Evolutionary conservation across 1,140 invertebrate genomes (phyloP).

Genomic region (Hycleus cichorii): DNA sequence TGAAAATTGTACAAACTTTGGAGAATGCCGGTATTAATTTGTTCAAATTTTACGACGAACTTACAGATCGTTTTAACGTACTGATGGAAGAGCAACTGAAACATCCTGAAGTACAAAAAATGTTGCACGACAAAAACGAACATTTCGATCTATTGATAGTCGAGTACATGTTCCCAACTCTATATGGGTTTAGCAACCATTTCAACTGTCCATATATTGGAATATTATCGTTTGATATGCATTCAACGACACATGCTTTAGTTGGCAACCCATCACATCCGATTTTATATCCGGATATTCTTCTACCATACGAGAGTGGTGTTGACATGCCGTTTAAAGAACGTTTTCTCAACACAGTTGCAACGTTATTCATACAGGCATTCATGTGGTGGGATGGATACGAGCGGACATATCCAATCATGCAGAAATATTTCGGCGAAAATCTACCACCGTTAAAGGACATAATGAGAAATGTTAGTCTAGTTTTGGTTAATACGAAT

Average conservation of each 20-base stretch:
- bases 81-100: slow-evolving; percentile 16
- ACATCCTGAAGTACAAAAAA: slow-evolving; percentile 28
- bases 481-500: slow-evolving; percentile 35
- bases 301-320: slow-evolving; percentile 15
- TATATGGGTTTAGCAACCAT: slow-evolving; percentile 29
- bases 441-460: slow-evolving; percentile 25
- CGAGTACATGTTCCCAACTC: slow-evolving; percentile 28
- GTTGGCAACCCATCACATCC: slow-evolving; percentile 36
- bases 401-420: slow-evolving; percentile 19
- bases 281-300: slow-evolving; percentile 30
- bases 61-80: slow-evolving; percentile 1
- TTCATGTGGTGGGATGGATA: slow-evolving; percentile 13
- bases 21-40: background rate
- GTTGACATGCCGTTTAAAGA: slow-evolving; percentile 28
- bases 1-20: background rate
- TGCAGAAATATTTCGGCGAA: slow-evolving; percentile 32
- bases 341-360: slow-evolving; percentile 30
- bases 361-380: slow-evolving; percentile 18
- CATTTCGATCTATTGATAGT: slow-evolving; percentile 38
- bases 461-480: slow-evolving; percentile 27
- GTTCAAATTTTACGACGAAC: background rate
- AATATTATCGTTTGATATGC: slow-evolving; percentile 27
- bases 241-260: slow-evolving; percentile 21
- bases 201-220: slow-evolving; percentile 37
- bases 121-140: slow-evolving; percentile 32